Conservation (phyloP, 2,113 vertebrate genomes). For the Cryptotis parvus region DNA sequence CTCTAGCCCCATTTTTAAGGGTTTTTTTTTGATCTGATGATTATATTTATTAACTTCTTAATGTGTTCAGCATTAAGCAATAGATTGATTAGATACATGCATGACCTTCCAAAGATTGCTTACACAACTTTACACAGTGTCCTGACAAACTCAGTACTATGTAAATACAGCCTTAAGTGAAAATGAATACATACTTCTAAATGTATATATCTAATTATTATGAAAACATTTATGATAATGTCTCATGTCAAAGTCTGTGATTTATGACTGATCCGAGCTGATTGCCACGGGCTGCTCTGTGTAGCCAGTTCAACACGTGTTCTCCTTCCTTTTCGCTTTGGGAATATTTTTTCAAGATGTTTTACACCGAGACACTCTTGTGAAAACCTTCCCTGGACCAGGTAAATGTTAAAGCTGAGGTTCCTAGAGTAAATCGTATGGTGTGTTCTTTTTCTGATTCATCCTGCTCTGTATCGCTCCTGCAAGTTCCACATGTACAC, state of each 20-base stretch:
- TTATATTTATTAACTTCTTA: conserved; percentile 20
- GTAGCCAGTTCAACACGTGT: conserved; percentile 57
- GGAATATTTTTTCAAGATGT: conserved; percentile 99
- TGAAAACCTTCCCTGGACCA: conserved; percentile 96
- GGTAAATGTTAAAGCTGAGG: conserved; percentile 86
- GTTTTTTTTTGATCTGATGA: conserved; percentile 27
- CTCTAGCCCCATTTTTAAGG: no score
- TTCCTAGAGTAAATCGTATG: conserved; percentile 1
- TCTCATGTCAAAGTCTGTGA: not conserved
- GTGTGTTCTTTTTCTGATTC: not conserved
- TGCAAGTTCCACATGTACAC: not conserved
- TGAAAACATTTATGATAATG: conserved; percentile 4
- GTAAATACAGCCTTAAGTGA: conserved; percentile 29
- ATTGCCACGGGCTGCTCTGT: conserved; percentile 44
- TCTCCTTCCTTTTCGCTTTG: conserved; percentile 62
- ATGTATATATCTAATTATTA: conserved; percentile 10
- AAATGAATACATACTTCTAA: conserved; percentile 40
- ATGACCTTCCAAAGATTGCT: not conserved
- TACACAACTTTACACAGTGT: conserved; percentile 27
- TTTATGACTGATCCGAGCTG: not conserved
- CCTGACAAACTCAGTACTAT: not conserved
- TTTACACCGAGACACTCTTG: conserved; percentile 94
- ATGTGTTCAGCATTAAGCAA: not conserved
- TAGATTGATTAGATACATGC: not conserved
- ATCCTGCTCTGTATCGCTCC: no score